phyloP scores from a whole-genome alignment of 2,797 vertebrate species.

The Craterocephalus amniculus region DNA sequence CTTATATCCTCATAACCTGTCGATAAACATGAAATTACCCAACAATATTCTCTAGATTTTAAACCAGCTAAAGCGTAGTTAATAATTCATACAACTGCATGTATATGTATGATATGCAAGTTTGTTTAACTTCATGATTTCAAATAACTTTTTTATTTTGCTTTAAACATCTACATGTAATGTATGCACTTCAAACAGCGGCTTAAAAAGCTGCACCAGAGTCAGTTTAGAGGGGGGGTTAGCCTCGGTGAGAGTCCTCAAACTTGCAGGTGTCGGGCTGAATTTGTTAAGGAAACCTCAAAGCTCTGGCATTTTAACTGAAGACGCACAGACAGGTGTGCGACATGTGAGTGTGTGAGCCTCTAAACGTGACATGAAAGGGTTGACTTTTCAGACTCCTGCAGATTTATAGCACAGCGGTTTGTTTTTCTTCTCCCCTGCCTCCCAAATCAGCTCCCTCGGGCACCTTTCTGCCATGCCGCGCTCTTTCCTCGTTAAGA shows the following conservation, averaged over 20 bases:
- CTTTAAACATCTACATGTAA: constrained; percentile 9
- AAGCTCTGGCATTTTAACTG: constrained; percentile 77
- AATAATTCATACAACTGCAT: not conserved
- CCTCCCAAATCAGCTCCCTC: constrained; percentile 6
- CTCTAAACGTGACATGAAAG: constrained; percentile 48
- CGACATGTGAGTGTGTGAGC: constrained; percentile 21
- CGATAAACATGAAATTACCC: not conserved
- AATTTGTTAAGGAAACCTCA: constrained; percentile 79
- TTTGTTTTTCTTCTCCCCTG: not conserved
- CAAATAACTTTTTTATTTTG: not conserved
- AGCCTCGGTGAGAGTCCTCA: constrained; percentile 50
- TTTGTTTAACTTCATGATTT: no score
- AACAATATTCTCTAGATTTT: not conserved
- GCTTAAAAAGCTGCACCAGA: constrained; percentile 8
- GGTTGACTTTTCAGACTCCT: constrained; percentile 29
- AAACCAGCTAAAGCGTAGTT: not conserved
- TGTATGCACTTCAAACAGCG: constrained; percentile 8
- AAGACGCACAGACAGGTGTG: constrained; percentile 75
- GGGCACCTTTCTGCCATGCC: constrained; percentile 69
- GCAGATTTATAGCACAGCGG: constrained; percentile 36
- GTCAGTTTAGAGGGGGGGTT: constrained; percentile 56
- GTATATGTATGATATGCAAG: not conserved
- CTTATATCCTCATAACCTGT: not conserved
- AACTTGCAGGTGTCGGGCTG: constrained; percentile 71
- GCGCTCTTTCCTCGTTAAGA: constrained; percentile 83